phyloP scores from a whole-genome alignment of 2,888 invertebrate species.

The Drosophila testacea region DNA sequence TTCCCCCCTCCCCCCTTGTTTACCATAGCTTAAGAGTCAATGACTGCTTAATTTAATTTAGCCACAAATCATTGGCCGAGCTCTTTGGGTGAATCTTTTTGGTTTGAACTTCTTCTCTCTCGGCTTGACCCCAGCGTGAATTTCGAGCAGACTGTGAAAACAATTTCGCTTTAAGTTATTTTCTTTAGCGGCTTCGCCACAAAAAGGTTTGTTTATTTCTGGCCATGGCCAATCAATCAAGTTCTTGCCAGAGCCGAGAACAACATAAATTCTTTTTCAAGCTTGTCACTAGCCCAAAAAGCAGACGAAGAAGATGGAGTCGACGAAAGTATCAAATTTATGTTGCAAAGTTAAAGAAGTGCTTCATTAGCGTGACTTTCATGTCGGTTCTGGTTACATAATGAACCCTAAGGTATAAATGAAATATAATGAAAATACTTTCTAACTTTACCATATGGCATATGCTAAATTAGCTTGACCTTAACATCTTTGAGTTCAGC shows the following conservation, averaged over 20 bases:
- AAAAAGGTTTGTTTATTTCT: conserved; percentile 56
- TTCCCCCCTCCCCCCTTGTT: not conserved
- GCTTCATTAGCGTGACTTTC: conserved; percentile 73
- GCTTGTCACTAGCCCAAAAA: conserved; percentile 37
- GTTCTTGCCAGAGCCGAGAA: conserved; percentile 27
- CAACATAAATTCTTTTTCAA: conserved; percentile 24
- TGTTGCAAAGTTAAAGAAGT: conserved; percentile 29
- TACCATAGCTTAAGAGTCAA: conserved; percentile 58
- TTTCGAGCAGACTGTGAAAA: conserved; percentile 66
- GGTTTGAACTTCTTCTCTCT: conserved; percentile 38
- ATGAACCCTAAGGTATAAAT: conserved; percentile 29
- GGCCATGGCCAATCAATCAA: conserved; percentile 73
- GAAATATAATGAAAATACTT: conserved; percentile 56
- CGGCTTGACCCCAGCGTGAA: conserved; percentile 55
- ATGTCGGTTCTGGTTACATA: conserved; percentile 74
- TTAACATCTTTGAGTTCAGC: conserved; percentile 52
- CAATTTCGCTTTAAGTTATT: conserved; percentile 60
- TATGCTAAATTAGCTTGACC: conserved; percentile 49
- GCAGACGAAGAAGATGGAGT: conserved; percentile 10
- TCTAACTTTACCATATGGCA: conserved; percentile 43
- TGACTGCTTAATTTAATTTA: conserved; percentile 79
- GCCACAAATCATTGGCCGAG: conserved; percentile 69
- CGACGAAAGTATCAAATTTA: conserved; percentile 70
- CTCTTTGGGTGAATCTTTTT: conserved; percentile 20
- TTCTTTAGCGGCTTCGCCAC: conserved; percentile 23